These are phyloP conservation scores for Ctenoplectra terminalis DNA, from an alignment of 1,140 invertebrate species.

Conservation along the genomic window DNA sequence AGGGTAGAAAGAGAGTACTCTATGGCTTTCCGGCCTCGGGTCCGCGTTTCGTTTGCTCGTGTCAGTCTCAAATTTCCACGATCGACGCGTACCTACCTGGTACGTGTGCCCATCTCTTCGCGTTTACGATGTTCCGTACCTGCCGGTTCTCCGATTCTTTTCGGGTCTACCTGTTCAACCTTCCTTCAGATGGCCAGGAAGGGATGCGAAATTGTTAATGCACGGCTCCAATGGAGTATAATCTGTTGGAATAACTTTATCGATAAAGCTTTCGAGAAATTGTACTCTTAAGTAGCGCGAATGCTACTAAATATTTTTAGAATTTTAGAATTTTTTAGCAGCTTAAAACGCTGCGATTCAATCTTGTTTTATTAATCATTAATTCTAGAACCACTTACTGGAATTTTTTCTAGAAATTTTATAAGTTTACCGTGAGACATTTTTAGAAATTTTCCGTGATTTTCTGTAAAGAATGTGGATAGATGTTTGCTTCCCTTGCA, in stretches of 20 bases:
- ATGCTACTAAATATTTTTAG: too few relatives aligned
- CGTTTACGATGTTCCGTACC: background rate
- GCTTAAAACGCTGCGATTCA: too few relatives aligned
- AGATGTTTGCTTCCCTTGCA: too few relatives aligned
- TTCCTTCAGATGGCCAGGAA: background rate
- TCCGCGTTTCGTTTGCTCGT: slow-evolving; percentile 39
- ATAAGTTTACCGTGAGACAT: too few relatives aligned
- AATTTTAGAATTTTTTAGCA: too few relatives aligned
- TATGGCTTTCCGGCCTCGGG: slow-evolving; percentile 22
- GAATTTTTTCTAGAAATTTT: too few relatives aligned
- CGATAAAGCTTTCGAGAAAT: too few relatives aligned
- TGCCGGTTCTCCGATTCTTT: background rate
- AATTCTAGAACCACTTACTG: too few relatives aligned
- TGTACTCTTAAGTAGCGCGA: background rate
- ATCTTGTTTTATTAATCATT: too few relatives aligned
- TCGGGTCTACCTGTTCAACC: slow-evolving; percentile 18
- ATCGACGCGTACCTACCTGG: slow-evolving; percentile 42
- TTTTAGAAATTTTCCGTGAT: too few relatives aligned
- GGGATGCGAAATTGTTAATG: slow-evolving; percentile 4
- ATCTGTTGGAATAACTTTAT: slow-evolving; percentile 5
- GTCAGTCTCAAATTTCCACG: slow-evolving; percentile 45
- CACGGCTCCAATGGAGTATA: background rate
- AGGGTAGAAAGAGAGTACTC: background rate
- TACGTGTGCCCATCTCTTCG: background rate
- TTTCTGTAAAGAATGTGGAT: too few relatives aligned